Evolutionary conservation across 2,797 vertebrate species (phyloP), one percentile per base, ranked within the genome.

Genomic region (Neostethus bicornis): DNA sequence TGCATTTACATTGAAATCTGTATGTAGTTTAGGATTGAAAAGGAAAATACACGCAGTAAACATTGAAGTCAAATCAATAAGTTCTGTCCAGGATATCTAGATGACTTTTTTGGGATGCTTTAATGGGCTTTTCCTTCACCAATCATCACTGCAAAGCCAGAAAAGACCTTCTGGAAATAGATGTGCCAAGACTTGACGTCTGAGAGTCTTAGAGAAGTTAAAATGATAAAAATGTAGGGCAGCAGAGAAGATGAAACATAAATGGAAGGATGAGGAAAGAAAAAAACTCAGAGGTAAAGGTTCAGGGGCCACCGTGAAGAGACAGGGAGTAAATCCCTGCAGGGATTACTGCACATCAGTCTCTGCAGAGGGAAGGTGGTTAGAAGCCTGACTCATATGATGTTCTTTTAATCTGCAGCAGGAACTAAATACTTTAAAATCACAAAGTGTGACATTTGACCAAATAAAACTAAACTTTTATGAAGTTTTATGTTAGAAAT

Each of bases 281-380:
- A 48, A 48, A 53, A 66, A 54, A 66, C 64, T 68, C 61, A 19
- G 60, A 75, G 57, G 42, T 64, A 66, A 51, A 57, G 39, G 54
- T 70, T 81, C 62, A 70, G 41, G 72, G 64, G 61, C 38, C 53
- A 61, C 51, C 41, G 53, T 63, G 58, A 70, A 78, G 66, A 72
- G 57, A 70, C 49, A 34, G 4, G 50, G 48, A 62, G 62, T n/a
- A 81, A 88, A 88, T 88, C 75, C 71, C 58, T 39, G 37, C 59
- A 65, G 70, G 75, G 79, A 87, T 88, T 86, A 86, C 57, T 35
- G 68, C 46, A 62, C 73, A 81, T 77, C 78, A 65, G 58, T 61
- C 73, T 64, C 52, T 60, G 52, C 53, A 64, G 61, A 75, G 54
- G 72, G 67, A 41, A 70, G 50, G 64, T n/a, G n/a, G n/a, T n/a